Evolutionary conservation across 2,113 vertebrate species (phyloP).

Genomic region (Corythornis cristatus): DNA sequence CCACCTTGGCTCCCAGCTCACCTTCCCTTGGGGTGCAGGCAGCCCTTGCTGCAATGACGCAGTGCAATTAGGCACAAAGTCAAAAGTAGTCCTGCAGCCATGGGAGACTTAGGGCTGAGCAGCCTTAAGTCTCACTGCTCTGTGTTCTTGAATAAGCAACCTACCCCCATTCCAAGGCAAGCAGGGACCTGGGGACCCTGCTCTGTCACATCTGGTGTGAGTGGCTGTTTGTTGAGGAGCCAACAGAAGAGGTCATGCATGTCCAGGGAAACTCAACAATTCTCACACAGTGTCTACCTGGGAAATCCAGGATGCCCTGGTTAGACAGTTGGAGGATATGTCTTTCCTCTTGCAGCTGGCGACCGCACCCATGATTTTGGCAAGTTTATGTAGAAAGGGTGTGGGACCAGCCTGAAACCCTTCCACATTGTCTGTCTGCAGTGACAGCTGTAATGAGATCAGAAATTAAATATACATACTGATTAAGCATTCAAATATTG

Average conservation of each 20-base stretch:
- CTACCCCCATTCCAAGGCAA: accelerated
- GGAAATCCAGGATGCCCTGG: background rate
- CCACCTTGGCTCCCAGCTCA: background rate
- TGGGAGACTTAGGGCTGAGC: background rate
- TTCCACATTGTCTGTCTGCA: background rate
- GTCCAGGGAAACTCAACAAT: background rate
- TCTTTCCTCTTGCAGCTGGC: background rate
- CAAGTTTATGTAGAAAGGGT: background rate
- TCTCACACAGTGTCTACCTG: background rate
- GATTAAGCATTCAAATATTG: background rate
- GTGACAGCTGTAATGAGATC: background rate
- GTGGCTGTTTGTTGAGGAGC: background rate
- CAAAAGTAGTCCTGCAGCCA: background rate
- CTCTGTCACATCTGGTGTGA: background rate
- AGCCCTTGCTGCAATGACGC: background rate
- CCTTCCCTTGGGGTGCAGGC: background rate
- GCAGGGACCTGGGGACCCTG: background rate
- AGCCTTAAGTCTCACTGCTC: background rate
- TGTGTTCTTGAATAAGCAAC: background rate
- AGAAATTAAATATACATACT: background rate
- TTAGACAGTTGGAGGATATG: background rate
- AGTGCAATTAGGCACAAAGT: accelerated
- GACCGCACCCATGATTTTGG: background rate
- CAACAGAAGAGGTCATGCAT: background rate
- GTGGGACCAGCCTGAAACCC: background rate